These are phyloP conservation scores for Eulimnadia texana DNA, from an alignment of 1,140 invertebrate species.

Conservation along the genomic window DNA sequence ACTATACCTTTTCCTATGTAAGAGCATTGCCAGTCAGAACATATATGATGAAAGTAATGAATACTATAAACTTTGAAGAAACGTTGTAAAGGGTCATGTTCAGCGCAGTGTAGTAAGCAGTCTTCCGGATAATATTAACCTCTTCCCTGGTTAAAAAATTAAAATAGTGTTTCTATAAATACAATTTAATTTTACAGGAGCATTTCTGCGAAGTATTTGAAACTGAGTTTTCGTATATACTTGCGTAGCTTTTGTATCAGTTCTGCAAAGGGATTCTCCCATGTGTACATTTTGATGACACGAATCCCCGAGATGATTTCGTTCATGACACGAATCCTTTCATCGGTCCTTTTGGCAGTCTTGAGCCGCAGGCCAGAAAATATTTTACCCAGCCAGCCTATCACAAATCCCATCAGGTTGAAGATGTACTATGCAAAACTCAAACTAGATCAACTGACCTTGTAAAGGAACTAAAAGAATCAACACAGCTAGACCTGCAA, in stretches of 20 bases:
- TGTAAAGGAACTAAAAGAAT: slow-evolving; percentile 70
- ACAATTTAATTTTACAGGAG: no score
- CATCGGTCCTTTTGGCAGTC: slow-evolving; percentile 55
- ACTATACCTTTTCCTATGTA: slow-evolving; percentile 27
- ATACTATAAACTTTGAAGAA: slow-evolving; percentile 36
- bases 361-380: slow-evolving; percentile 41
- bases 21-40: slow-evolving; percentile 27
- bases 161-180: slow-evolving; percentile 15
- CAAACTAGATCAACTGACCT: slow-evolving; percentile 32
- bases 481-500: slow-evolving; percentile 61
- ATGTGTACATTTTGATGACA: slow-evolving; percentile 26
- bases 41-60: slow-evolving; percentile 31
- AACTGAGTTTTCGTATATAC: no score
- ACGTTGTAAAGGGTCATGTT: slow-evolving; percentile 28
- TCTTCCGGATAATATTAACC: slow-evolving; percentile 27
- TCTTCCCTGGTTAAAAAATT: slow-evolving; percentile 22
- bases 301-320: slow-evolving; percentile 67
- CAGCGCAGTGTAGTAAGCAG: slow-evolving; percentile 30
- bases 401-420: neutral
- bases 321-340: slow-evolving; percentile 66
- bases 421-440: neutral
- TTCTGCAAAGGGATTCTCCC: slow-evolving; percentile 26
- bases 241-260: slow-evolving; percentile 21
- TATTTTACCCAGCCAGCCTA: slow-evolving; percentile 51
- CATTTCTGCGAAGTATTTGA: no score